Evolutionary conservation across 92 coral and sea anemone genomes (phyloP).

Genomic region (Palythoa caribaeorum): DNA sequence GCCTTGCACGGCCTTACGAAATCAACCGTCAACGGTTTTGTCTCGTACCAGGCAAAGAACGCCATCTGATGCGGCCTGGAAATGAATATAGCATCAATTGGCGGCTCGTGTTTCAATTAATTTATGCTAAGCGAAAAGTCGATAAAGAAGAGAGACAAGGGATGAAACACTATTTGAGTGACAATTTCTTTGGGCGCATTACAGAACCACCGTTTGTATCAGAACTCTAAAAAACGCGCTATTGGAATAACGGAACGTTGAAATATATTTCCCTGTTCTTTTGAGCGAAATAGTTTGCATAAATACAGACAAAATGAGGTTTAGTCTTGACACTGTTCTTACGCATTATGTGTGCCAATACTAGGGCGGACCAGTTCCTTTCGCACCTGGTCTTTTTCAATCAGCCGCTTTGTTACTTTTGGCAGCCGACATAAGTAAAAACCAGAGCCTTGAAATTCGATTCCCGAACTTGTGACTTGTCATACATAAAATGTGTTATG

Average conservation of each 20-base stretch:
- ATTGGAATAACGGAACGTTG: not conserved
- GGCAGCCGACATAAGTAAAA: no score
- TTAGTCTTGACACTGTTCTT: not conserved
- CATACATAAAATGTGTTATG: no score
- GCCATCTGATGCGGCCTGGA: no score
- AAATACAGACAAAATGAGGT: not conserved
- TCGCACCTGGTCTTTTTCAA: no score
- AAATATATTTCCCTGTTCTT: not conserved
- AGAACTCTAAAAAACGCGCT: not conserved
- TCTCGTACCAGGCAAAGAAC: no score
- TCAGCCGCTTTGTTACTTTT: no score
- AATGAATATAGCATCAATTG: no score
- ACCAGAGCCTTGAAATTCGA: no score
- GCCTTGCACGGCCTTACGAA: no score
- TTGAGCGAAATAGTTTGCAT: not conserved
- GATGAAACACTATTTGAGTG: constrained; percentile 20
- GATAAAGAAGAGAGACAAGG: constrained; percentile 9
- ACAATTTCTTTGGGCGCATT: not conserved
- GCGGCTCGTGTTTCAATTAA: no score
- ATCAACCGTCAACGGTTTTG: no score
- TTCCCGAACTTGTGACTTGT: no score
- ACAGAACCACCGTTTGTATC: not conserved
- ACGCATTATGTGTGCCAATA: not conserved
- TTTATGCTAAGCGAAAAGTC: not conserved
- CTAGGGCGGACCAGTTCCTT: not conserved